Evolutionary conservation across 37 sponge, comb jelly and placozoan species (phyloP).

Genomic region (Amphimedon queenslandica): DNA sequence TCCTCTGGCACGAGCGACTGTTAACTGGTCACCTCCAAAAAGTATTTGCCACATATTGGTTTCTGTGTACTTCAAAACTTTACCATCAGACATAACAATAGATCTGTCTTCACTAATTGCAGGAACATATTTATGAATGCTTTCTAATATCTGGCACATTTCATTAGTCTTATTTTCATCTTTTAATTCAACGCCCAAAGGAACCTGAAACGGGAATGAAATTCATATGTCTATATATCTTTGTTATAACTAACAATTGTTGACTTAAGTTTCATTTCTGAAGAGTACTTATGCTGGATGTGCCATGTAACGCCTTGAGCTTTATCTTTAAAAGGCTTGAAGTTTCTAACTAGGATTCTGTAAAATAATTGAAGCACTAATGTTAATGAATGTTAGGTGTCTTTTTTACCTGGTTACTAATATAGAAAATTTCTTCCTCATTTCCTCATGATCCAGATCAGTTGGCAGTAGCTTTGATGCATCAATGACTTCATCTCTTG

Average conservation of each 20-base stretch:
- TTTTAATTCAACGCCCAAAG: constrained; percentile 4
- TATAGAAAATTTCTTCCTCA: background rate
- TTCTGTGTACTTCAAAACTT: background rate
- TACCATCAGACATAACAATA: background rate
- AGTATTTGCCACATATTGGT: background rate
- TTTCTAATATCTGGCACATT: constrained; percentile 12
- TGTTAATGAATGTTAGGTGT: background rate
- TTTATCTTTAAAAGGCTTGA: background rate
- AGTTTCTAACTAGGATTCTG: background rate
- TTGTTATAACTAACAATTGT: background rate
- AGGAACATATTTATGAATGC: constrained; percentile 14
- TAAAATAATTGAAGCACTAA: background rate
- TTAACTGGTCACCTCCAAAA: constrained; percentile 7
- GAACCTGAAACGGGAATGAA: background rate
- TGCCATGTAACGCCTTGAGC: constrained; percentile 1
- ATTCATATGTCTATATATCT: no score
- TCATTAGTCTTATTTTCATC: constrained; percentile 6
- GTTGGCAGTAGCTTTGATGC: background rate
- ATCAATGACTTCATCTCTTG: background rate
- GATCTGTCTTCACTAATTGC: background rate
- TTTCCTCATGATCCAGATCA: background rate
- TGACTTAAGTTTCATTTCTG: constrained; percentile 3
- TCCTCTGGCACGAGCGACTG: background rate
- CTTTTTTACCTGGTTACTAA: background rate
- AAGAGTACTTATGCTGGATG: background rate